Percentiles rank a stretch among this genome's conserved stretches.
Conservation (phyloP, 2,113 vertebrate genomes). For the Chloropsis hardwickii region DNA sequence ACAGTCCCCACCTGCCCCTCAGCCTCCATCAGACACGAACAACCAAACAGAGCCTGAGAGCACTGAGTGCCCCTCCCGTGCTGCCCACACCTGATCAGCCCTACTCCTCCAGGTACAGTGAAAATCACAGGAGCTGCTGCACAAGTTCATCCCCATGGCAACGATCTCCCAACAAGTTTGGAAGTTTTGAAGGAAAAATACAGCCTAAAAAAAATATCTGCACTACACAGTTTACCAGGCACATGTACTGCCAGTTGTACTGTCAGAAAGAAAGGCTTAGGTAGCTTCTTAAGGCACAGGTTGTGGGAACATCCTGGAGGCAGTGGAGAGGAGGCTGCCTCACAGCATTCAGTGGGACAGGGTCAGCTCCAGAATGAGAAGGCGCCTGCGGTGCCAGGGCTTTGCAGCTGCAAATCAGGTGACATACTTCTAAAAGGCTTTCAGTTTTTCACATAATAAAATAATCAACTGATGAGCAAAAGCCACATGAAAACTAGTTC, state of each 20-base stretch:
- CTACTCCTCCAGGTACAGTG: background rate
- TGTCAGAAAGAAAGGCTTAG: background rate
- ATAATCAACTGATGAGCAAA: background rate
- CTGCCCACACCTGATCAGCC: background rate
- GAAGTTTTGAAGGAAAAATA: background rate
- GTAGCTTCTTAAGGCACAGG: background rate
- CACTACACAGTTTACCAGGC: background rate
- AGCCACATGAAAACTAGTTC: background rate
- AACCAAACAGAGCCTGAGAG: background rate
- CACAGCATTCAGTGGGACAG: background rate
- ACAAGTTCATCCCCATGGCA: background rate
- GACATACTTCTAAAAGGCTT: background rate
- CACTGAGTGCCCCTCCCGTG: rapidly evolving
- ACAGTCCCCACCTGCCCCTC: background rate
- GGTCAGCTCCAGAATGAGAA: background rate
- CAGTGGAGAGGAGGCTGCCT: background rate
- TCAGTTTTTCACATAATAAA: background rate
- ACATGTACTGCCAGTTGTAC: background rate
- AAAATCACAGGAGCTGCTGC: background rate
- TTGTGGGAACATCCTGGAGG: background rate
- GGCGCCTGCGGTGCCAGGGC: rapidly evolving
- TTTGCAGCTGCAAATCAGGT: background rate
- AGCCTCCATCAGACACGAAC: background rate
- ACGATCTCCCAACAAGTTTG: background rate
- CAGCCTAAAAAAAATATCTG: background rate